A percentile compares a stretch with the other conserved stretches of the same genome.
Conservation (phyloP, 2,797 vertebrate species). For the Cercopithecus diana region DNA sequence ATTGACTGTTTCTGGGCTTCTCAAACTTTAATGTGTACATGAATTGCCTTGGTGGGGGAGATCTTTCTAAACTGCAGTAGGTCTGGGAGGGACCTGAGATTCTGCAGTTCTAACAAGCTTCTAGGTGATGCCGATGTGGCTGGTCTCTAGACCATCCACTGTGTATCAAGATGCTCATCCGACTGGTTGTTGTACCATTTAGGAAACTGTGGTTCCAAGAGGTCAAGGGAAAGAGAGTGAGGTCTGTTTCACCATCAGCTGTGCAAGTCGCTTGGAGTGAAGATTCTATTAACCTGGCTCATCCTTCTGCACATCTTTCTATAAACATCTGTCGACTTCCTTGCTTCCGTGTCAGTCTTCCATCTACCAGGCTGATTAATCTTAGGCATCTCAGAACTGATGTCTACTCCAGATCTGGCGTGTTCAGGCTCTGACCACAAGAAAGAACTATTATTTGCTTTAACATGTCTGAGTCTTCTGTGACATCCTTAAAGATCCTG, state of each 20-base stretch:
- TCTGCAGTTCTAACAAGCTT: not conserved
- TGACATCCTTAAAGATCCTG: not conserved
- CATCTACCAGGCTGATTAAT: not conserved
- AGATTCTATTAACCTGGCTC: not conserved
- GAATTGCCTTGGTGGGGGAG: too few relatives aligned
- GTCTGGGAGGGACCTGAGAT: not conserved
- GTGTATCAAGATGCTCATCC: not conserved
- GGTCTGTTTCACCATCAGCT: not conserved
- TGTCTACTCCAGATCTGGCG: not conserved
- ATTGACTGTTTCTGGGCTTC: not conserved
- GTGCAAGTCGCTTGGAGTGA: not conserved
- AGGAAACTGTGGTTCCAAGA: not conserved
- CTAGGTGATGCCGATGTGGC: not conserved
- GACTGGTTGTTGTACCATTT: not conserved
- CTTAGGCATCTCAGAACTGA: not conserved
- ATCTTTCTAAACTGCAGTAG: not conserved
- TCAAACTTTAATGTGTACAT: not conserved
- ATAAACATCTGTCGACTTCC: not conserved
- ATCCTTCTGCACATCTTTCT: not conserved
- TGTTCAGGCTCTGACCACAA: not conserved
- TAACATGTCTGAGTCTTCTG: not conserved
- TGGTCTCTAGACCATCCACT: not conserved
- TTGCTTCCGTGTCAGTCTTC: not conserved
- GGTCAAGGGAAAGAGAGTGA: not conserved
- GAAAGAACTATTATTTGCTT: not conserved